Evolutionary conservation across 2,888 invertebrate genomes (phyloP), one percentile per base, ranked within the genome.

Genomic region (Unio pictorum): DNA sequence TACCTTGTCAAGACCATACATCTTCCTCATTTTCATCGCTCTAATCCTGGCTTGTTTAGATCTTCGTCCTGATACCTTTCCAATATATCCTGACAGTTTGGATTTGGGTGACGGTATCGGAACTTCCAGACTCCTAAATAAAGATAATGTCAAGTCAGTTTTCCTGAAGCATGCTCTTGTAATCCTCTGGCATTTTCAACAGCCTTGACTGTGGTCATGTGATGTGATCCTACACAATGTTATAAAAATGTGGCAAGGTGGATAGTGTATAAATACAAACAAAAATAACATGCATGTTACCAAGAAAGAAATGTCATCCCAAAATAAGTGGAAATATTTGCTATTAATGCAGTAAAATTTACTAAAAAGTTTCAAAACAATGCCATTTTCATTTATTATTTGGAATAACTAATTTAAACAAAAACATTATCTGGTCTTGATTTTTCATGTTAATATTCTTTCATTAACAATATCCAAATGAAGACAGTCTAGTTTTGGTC

Each of bases 11-110:
- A 84, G 56, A 28, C 83, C 84, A 75, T 84, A 85, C 79, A 85
- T 80, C 68, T 78, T 82, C 61, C 82, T 79, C 84, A 89, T 87
- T 67, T 84, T 86, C 67, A 81, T 70, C 4, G 87, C 87, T 68
- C 86, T 71, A 7, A 76, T 57, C 60, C 79, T 75, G 11, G 89
- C 89, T 65, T 86, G 86, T 66, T 82, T 81, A 20, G 88, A 86
- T 30, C 88, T 74, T 56, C 89, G 73, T 64, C 84, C 81, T 6
- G 87, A 82, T 28, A 80, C 75, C 54, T 79, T 76, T 67, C 75
- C 78, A 30, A 69, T 68, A 4, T 67, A 66, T 8, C 76, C 80
- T 28, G 80, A 81, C 70, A 77, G 61, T 61, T 81, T 82, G 5
- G 82, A 80, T 68, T 81, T 80, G 0, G 83, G 84, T 23, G 84